Percentiles rank a stretch among this genome's conserved stretches.
These are phyloP conservation scores for Fissipunctia ypsillon DNA, from an alignment of 2,888 invertebrate species.

Conservation along the genomic window DNA sequence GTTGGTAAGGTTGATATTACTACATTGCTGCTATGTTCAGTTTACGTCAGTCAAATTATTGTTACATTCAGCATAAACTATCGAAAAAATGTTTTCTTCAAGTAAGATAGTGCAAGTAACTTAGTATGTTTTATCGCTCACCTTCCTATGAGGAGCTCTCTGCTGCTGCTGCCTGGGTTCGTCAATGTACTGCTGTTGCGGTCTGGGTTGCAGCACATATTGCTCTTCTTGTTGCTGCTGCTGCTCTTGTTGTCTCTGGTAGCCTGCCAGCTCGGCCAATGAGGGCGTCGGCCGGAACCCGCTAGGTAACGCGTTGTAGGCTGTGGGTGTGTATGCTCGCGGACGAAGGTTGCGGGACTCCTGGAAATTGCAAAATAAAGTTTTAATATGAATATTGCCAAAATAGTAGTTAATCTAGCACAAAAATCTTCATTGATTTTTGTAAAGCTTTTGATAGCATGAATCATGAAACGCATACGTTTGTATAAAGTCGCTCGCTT, in stretches of 20 bases:
- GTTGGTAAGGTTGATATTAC: background rate
- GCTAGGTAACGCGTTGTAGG: conserved; percentile 83
- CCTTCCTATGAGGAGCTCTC: conserved; percentile 82
- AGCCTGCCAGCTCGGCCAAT: conserved; percentile 87
- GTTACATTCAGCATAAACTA: background rate
- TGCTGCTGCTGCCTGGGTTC: conserved; percentile 92
- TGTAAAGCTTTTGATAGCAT: background rate
- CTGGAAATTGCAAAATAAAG: conserved; percentile 69
- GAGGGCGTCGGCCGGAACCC: conserved; percentile 87
- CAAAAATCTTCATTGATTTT: background rate
- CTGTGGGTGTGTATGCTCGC: conserved; percentile 84
- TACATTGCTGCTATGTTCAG: background rate
- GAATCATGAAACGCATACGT: background rate
- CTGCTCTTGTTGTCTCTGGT: conserved; percentile 78
- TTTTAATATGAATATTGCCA: background rate
- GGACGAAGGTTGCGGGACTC: conserved; percentile 88
- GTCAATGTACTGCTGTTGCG: conserved; percentile 86
- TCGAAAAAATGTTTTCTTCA: background rate
- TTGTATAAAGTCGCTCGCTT: background rate
- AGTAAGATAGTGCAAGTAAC: background rate
- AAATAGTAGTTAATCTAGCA: background rate
- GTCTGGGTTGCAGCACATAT: conserved; percentile 74
- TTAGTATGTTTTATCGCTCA: conserved; percentile 51
- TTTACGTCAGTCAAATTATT: background rate
- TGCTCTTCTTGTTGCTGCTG: conserved; percentile 73